These are phyloP conservation scores for Mechanitis mazaeus DNA, from an alignment of 2,888 invertebrate species.

Conservation along the genomic window DNA sequence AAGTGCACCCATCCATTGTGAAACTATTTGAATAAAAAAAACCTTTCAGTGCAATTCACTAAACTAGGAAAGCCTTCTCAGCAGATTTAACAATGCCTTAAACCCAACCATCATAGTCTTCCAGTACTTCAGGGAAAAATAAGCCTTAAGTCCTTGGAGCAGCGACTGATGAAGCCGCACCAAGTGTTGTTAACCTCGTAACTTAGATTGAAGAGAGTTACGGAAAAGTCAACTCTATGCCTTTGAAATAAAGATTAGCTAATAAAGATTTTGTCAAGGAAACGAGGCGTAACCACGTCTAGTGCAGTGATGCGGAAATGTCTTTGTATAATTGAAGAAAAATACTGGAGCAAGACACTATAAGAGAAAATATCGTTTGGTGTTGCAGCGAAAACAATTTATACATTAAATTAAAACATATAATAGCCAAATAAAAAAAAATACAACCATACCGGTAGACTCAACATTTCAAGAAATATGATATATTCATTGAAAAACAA, in stretches of 20 bases:
- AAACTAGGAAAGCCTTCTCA: conserved; percentile 27
- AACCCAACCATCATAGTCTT: conserved; percentile 11
- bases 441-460: too few species aligned
- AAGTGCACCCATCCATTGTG: conserved; percentile 22
- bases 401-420: neutral
- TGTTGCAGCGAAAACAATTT: neutral
- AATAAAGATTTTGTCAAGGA: conserved; percentile 10
- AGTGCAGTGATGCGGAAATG: conserved; percentile 29
- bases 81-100: conserved; percentile 29
- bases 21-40: conserved; percentile 23
- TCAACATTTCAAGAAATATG: too few species aligned
- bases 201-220: conserved; percentile 19
- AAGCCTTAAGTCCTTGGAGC: neutral
- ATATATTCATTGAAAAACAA: too few species aligned
- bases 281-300: conserved; percentile 22
- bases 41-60: conserved; percentile 28
- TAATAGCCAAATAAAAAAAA: too few species aligned
- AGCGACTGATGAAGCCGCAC: conserved; percentile 2
- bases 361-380: conserved; percentile 11
- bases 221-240: conserved; percentile 19
- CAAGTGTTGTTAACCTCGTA: conserved; percentile 23
- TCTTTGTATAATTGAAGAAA: conserved; percentile 31
- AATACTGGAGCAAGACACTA: conserved; percentile 20
- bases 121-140: neutral
- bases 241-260: conserved; percentile 19